Percentiles rank a stretch among this genome's conserved stretches.
These are phyloP conservation scores for Rhopalosiphum maidis DNA, from an alignment of 1,140 invertebrate species.

Conservation along the genomic window DNA sequence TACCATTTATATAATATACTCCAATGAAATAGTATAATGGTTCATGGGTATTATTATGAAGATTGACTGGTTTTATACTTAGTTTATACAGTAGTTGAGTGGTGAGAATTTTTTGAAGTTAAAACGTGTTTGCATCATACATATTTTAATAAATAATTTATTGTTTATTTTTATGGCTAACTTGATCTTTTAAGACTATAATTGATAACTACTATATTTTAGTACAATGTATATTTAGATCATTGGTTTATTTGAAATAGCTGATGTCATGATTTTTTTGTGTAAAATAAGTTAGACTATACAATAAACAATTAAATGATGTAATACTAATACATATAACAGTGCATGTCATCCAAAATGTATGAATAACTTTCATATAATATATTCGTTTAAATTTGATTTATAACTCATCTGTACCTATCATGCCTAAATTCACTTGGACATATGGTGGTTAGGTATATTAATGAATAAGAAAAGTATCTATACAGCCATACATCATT, in stretches of 20 bases:
- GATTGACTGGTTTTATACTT: slow-evolving; percentile 39
- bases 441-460: background rate
- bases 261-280: background rate
- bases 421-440: background rate
- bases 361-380: background rate
- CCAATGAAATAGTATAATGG: background rate
- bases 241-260: background rate
- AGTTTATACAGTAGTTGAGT: background rate
- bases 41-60: background rate
- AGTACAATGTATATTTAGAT: slow-evolving; percentile 1
- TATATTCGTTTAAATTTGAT: background rate
- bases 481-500: background rate
- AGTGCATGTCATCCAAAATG: background rate
- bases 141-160: background rate
- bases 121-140: slow-evolving; percentile 2
- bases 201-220: slow-evolving; percentile 1
- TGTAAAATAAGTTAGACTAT: background rate
- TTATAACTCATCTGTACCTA: background rate
- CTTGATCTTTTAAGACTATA: too few species aligned
- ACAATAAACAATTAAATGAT: background rate
- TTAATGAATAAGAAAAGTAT: background rate
- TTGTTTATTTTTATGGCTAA: background rate
- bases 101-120: background rate
- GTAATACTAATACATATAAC: background rate
- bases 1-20: background rate